Evolutionary conservation across 2,113 vertebrate species (phyloP).

Genomic region (Mustela nigripes): DNA sequence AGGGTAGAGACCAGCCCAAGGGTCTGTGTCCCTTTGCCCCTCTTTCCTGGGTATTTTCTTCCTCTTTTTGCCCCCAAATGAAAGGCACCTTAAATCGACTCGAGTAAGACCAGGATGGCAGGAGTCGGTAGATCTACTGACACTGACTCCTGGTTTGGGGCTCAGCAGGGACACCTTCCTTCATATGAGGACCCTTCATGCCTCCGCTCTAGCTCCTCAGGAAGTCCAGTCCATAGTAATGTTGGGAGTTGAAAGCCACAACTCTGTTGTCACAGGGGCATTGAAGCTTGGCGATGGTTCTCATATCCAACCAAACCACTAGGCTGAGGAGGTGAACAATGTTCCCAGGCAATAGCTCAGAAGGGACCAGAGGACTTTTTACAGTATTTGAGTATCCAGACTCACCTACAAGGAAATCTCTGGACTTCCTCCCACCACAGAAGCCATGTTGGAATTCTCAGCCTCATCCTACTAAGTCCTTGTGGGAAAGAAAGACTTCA

Average conservation of each 20-base stretch:
- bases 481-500: constrained; percentile 40
- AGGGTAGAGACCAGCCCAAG: background rate
- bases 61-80: background rate
- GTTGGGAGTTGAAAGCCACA: background rate
- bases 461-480: background rate
- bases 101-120: background rate
- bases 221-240: background rate
- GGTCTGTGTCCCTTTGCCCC: background rate
- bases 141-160: background rate
- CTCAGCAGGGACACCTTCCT: background rate
- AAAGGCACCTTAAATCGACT: background rate
- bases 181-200: background rate
- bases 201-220: background rate
- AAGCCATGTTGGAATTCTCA: constrained; percentile 42
- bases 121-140: background rate
- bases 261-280: background rate
- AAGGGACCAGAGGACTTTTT: background rate
- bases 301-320: background rate
- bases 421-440: background rate
- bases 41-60: background rate
- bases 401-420: background rate
- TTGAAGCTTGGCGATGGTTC: background rate
- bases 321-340: background rate
- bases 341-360: background rate
- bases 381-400: background rate